Conservation (phyloP, 2,113 vertebrate genomes). For the Excalfactoria chinensis region DNA sequence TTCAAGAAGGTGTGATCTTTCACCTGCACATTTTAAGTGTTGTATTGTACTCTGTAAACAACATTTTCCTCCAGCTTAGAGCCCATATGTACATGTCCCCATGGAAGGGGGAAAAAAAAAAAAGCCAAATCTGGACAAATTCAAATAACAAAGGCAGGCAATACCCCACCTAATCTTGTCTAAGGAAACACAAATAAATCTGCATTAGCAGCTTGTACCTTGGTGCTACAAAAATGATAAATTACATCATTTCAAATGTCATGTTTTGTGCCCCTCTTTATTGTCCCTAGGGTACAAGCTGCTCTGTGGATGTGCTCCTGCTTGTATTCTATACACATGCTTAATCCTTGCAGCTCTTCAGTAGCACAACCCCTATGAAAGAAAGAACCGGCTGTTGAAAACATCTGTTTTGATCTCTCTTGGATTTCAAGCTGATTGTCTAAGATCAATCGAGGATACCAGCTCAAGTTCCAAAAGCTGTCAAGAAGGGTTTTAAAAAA, state of each 20-base stretch:
- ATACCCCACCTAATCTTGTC: neutral
- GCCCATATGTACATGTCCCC: accelerated
- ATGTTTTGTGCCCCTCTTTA: neutral
- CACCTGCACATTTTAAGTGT: neutral
- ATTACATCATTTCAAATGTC: neutral
- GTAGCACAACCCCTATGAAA: neutral
- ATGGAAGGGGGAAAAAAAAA: neutral
- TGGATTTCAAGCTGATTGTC: neutral
- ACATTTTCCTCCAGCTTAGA: neutral
- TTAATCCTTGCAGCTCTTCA: neutral
- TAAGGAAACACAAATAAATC: neutral
- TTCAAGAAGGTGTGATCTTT: neutral
- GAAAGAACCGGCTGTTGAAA: neutral
- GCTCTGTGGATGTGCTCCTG: neutral
- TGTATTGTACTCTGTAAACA: neutral
- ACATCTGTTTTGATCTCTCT: neutral
- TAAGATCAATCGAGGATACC: constrained; percentile 3
- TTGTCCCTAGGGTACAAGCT: neutral
- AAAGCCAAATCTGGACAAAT: neutral
- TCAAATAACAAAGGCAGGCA: neutral
- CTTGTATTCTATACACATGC: neutral
- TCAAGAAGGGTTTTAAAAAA: neutral
- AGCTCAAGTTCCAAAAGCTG: neutral
- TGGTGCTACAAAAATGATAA: neutral
- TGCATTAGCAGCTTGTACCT: neutral